Evolutionary conservation across 2,113 vertebrate species (phyloP).

Genomic region (Triplophysa tibetana): DNA sequence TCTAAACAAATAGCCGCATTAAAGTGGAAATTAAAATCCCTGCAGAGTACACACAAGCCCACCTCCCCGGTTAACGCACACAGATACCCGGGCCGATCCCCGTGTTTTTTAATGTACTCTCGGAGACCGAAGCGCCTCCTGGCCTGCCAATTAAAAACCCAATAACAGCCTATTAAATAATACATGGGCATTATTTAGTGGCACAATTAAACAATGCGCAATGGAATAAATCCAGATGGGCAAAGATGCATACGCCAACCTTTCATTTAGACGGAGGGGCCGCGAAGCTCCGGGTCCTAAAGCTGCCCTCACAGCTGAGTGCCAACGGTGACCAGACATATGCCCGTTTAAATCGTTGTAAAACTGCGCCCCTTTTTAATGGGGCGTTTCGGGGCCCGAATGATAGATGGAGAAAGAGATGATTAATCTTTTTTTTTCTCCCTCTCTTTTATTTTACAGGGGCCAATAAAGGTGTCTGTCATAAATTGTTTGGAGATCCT

Average conservation of each 20-base stretch:
- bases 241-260: constrained; percentile 35
- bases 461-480: constrained; percentile 60
- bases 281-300: constrained; percentile 52
- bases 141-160: constrained; percentile 56
- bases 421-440: constrained; percentile 48
- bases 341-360: constrained; percentile 56
- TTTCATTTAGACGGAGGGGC: constrained; percentile 44
- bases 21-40: constrained; percentile 12
- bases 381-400: constrained; percentile 43
- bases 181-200: constrained; percentile 59
- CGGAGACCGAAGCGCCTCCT: constrained; percentile 36
- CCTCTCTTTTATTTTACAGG: constrained; percentile 55
- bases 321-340: constrained; percentile 57
- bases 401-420: constrained; percentile 46
- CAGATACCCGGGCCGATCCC: constrained; percentile 37
- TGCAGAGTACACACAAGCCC: constrained; percentile 21
- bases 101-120: constrained; percentile 49
- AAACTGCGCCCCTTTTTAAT: constrained; percentile 59
- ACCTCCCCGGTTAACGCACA: constrained; percentile 31
- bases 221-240: constrained; percentile 43
- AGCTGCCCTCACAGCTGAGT: constrained; percentile 44
- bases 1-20: constrained; percentile 32
- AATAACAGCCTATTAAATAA: constrained; percentile 59
- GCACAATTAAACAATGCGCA: constrained; percentile 53
- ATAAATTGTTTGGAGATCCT: constrained; percentile 60